Percentiles rank a stretch among this genome's conserved stretches.
Conservation (phyloP, 2,797 vertebrate species). For the Falco columbarius region DNA sequence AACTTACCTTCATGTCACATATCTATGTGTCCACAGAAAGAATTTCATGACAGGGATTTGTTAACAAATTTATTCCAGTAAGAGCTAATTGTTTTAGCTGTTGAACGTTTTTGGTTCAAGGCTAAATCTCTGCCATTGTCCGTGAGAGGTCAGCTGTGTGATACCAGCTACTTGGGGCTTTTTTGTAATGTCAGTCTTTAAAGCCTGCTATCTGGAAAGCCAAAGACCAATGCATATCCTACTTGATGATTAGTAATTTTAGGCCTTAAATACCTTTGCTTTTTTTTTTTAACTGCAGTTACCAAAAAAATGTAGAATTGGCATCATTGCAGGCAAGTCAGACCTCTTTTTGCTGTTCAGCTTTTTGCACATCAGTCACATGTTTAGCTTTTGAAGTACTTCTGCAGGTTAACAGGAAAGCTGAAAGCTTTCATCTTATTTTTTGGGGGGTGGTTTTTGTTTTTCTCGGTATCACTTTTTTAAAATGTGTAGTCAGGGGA, state of each 20-base stretch:
- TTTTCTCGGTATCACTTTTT: neutral
- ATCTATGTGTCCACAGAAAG: accelerated
- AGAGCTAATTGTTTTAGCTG: neutral
- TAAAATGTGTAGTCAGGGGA: neutral
- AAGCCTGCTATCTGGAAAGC: neutral
- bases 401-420: neutral
- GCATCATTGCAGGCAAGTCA: neutral
- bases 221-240: accelerated
- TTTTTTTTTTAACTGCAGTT: neutral
- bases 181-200: neutral
- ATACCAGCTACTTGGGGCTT: neutral
- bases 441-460: neutral
- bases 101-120: neutral
- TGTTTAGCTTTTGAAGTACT: neutral
- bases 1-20: neutral
- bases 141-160: neutral
- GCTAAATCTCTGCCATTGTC: neutral
- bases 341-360: neutral
- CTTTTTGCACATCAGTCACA: neutral
- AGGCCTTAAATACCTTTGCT: neutral
- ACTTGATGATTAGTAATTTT: neutral
- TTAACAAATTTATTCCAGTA: neutral
- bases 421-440: neutral
- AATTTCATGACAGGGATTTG: neutral
- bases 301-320: neutral